phyloP scores from a whole-genome alignment of 2,888 invertebrate genomes.

The Linnaemya tessellans region DNA sequence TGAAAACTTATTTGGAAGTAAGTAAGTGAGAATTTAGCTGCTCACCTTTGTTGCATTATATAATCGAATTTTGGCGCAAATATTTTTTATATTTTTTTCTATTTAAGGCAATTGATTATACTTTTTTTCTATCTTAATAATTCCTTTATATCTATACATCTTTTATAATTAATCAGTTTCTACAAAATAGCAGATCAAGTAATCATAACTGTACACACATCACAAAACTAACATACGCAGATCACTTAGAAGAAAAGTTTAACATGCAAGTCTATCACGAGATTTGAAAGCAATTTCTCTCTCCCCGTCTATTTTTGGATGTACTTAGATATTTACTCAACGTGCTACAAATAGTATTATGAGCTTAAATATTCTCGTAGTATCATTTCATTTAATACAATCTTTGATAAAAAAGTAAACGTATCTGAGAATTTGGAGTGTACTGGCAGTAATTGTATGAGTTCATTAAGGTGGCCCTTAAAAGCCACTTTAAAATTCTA shows the following conservation, averaged over 20 bases:
- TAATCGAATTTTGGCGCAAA: no score
- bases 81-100: no score
- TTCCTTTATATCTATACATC: neutral
- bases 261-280: conserved; percentile 17
- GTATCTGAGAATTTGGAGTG: conserved; percentile 7
- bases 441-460: neutral
- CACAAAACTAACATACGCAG: conserved; percentile 41
- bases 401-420: conserved; percentile 40
- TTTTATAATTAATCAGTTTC: neutral
- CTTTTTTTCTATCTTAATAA: neutral
- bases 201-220: conserved; percentile 31
- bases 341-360: conserved; percentile 22
- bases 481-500: no score
- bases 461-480: neutral
- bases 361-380: neutral
- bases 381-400: conserved; percentile 10
- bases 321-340: neutral
- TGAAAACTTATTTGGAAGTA: no score
- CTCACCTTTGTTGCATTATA: no score
- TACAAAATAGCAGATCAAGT: neutral
- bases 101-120: neutral
- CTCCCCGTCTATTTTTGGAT: neutral
- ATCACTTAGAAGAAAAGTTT: conserved; percentile 18
- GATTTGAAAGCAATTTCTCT: conserved; percentile 24
- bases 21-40: no score